Base-by-base conservation (phyloP, 2,797 vertebrate genomes). In the Tapera naevia region DNA sequence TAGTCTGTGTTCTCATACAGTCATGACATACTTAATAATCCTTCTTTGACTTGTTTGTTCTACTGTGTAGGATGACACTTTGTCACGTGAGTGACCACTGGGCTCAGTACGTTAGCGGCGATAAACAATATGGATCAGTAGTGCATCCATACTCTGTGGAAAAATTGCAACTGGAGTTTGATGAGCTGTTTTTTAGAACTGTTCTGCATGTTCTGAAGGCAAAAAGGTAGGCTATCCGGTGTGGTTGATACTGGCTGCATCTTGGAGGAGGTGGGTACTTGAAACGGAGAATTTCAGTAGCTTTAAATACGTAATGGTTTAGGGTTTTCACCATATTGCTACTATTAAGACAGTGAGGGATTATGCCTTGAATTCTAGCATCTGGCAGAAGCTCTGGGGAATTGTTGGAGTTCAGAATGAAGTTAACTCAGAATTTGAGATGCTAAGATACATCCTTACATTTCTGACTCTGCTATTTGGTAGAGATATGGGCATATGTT, bases 21-120 rank as follows among this genome's bases (percentile, higher is more conserved):
- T 66, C 66, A 27, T 81, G 78, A 71, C 10, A 4, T 70, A 17
- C 28, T 65, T 73, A 53, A 69, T 39, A n/a, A 22, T 41, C 21
- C 25, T 45, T 37, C 51, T 92, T 39, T 24, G 13, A 25, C 54
- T 94, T 62, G 24, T 86, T 56, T 69, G 7, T 56, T 76, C 21
- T 69, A 7, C 4, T 51, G 2, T 43, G 33, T 93, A 99, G 99
- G 96, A 99, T 99, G 98, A 99, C 99, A 0, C 97, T 99, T 87
- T 99, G 99, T 78, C 99, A 99, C 37, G 98, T 99, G 91, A 99
- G 99, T 90, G 99, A 99, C 96, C 99, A 99, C 91, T 99, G 99
- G 99, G 98, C 99, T 24, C 99, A 99, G 80, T 99, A 98, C 15
- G 93, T 98, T 95, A 98, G 97, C 67, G 79, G 96, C 67, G 97